Conservation (phyloP, 2,113 vertebrate species). For the Oriolus oriolus region DNA sequence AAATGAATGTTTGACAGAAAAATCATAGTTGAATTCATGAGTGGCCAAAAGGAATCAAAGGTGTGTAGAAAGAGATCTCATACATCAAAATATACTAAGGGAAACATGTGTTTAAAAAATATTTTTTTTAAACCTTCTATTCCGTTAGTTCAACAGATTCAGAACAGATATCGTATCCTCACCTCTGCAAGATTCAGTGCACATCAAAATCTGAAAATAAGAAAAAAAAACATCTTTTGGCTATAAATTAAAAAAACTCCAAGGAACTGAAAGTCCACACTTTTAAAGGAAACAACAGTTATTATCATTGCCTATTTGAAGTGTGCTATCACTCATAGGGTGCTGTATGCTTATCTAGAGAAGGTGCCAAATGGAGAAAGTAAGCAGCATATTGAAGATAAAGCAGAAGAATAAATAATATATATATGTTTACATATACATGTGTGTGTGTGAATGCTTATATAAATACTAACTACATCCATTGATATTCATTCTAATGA, state of each 20-base stretch:
- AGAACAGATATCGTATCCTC: neutral
- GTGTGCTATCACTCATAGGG: neutral
- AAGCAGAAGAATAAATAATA: neutral
- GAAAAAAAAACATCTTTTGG: rapidly evolving
- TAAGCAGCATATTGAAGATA: neutral
- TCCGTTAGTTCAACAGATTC: neutral
- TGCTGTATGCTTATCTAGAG: neutral
- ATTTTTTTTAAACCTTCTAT: neutral
- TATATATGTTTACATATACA: neutral
- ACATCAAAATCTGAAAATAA: neutral
- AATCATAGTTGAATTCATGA: neutral
- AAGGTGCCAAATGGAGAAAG: neutral
- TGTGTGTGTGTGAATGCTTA: neutral
- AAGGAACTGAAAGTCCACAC: too few species aligned
- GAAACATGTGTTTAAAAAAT: neutral
- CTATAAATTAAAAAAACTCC: neutral
- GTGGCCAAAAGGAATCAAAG: neutral
- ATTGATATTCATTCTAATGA: neutral
- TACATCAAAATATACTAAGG: neutral
- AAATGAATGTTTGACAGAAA: neutral
- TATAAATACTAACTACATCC: neutral
- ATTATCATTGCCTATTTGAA: neutral
- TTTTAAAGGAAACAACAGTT: neutral
- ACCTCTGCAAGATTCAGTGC: neutral
- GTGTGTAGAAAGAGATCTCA: neutral